Conservation (phyloP, 2,888 invertebrate genomes). For the Macrophya alboannulata region DNA sequence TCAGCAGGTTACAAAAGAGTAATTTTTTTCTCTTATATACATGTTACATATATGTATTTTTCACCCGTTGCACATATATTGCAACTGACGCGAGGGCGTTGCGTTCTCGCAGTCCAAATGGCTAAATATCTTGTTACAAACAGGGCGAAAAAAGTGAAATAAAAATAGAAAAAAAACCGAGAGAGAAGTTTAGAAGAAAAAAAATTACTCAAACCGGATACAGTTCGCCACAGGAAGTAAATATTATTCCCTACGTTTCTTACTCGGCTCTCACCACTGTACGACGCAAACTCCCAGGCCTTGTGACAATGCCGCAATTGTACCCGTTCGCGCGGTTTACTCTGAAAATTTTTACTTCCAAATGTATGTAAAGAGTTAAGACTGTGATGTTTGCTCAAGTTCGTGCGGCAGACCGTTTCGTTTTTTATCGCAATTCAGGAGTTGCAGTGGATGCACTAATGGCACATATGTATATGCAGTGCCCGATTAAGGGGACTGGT, state of each 20-base stretch:
- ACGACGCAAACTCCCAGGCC: conserved; percentile 1
- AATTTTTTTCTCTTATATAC: background rate
- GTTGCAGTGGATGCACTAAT: background rate
- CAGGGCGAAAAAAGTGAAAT: background rate
- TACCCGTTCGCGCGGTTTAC: conserved; percentile 57
- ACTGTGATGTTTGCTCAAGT: background rate
- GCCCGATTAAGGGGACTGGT: too few relatives aligned
- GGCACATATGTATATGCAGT: too few relatives aligned
- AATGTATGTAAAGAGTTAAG: background rate
- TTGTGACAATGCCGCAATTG: conserved; percentile 73
- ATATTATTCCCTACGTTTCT: conserved; percentile 71
- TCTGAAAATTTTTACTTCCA: conserved; percentile 35
- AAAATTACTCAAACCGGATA: conserved; percentile 63
- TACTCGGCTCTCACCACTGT: conserved; percentile 48
- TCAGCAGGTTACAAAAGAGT: conserved; percentile 36
- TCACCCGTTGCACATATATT: background rate
- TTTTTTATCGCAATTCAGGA: background rate
- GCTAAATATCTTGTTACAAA: conserved; percentile 64
- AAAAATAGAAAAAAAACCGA: background rate
- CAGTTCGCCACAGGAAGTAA: conserved; percentile 72
- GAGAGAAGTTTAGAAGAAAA: conserved; percentile 54
- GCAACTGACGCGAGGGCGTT: conserved; percentile 48
- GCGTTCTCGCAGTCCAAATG: conserved; percentile 11
- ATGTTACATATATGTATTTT: background rate
- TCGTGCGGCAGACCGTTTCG: background rate